Evolutionary conservation across 2,888 invertebrate species (phyloP).

Genomic region (Torymus tubicola): DNA sequence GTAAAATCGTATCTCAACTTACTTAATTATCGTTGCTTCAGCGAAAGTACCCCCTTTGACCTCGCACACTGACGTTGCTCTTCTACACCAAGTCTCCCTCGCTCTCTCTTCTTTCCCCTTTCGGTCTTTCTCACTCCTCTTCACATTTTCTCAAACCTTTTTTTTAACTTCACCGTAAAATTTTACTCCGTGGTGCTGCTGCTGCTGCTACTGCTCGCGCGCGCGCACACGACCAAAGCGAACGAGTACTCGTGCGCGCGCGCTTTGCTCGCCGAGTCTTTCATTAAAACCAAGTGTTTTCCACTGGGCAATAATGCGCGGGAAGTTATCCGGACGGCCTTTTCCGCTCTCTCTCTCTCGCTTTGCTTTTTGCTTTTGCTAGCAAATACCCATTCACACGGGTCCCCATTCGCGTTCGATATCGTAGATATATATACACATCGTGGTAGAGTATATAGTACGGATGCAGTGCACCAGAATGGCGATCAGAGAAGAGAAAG

Average conservation of each 20-base stretch:
- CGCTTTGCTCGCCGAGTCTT: slow-evolving; percentile 2
- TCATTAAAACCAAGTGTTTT: slow-evolving; percentile 44
- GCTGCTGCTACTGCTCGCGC: no score
- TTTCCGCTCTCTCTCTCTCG: background rate
- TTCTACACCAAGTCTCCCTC: slow-evolving; percentile 13
- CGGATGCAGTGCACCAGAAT: no score
- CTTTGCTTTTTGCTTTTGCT: background rate
- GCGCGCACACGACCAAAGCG: background rate
- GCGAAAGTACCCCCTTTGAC: slow-evolving; percentile 7
- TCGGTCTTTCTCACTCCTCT: background rate
- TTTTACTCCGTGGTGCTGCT: slow-evolving; percentile 30
- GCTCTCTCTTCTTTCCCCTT: slow-evolving; percentile 8
- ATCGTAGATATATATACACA: no score
- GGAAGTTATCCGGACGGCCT: slow-evolving; percentile 14
- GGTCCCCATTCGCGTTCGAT: background rate
- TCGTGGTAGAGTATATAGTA: no score
- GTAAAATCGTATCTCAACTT: slow-evolving; percentile 31
- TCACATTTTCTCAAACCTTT: background rate
- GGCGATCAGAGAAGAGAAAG: no score
- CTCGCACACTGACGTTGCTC: background rate
- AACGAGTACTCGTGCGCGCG: background rate
- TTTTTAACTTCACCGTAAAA: slow-evolving; percentile 41
- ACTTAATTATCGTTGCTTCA: slow-evolving; percentile 42
- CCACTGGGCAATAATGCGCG: slow-evolving; percentile 27
- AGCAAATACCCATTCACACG: background rate